Evolutionary conservation across 2,888 invertebrate genomes (phyloP), one percentile per base, ranked within the genome.

Genomic region (Esperia sulphurella): DNA sequence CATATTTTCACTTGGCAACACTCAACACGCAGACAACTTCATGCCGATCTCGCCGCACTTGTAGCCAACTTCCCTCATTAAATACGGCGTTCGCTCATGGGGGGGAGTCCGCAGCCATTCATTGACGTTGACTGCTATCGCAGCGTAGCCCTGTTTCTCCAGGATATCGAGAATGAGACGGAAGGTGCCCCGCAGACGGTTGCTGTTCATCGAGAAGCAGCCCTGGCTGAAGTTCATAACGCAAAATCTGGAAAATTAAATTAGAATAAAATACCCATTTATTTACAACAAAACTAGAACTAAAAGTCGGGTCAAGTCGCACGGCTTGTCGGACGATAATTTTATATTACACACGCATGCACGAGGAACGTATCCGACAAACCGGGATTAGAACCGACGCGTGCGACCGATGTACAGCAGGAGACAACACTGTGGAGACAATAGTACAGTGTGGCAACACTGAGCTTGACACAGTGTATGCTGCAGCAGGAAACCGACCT

Each of bases 41-140:
- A 79, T 79, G 54, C 78, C 87, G 54, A 83, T 86, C 79, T 75
- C 88, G 45, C 79, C 90, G 72, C 75, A 94, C 80, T 71, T 82
- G 62, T 83, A 81, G 0, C 68, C 74, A 1, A 88, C 57, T 51
- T 91, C 90, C 39, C 92, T 83, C 88, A 93, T 91, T 33, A 95
- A 72, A 65, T 91, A 94, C 0, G 92, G 92, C 52, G 92, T 91
- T 59, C 91, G 91, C 72, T 94, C 93, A 59, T 90, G 84, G 39
- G 90, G 80, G 0, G 90, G 82, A 6, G 93, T 71, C 2, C 67
- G 65, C 6, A 78, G 60, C 93, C 93, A 94, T 48, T 82, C 78
- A 38, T 63, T 68, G 10, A 82, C 58, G 63, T 91, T 90, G 43
- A 95, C 68, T 0, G 91, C 80, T 1, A 94, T 85, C 0, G 92